phyloP scores from a whole-genome alignment of 1,140 invertebrate species.

The Drepana arcuata region DNA sequence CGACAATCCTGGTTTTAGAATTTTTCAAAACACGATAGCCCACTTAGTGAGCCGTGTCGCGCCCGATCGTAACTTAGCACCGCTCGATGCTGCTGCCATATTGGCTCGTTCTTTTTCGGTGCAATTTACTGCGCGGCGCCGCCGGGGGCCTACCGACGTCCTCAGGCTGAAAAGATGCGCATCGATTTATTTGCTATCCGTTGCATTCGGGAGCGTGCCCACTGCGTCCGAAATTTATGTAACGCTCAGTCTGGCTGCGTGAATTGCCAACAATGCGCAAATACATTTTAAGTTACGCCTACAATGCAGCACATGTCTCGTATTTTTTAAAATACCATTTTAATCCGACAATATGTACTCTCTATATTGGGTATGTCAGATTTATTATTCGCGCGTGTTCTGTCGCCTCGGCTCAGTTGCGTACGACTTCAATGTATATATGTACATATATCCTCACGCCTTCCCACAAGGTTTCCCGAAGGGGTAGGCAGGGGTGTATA shows the following conservation, averaged over 20 bases:
- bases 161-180: constrained; percentile 39
- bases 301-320: constrained; percentile 34
- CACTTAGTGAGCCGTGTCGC: constrained; percentile 50
- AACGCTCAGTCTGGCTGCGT: constrained; percentile 32
- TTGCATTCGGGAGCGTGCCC: constrained; percentile 54
- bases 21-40: constrained; percentile 53
- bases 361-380: constrained; percentile 20
- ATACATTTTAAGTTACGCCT: constrained; percentile 52
- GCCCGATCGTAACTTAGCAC: constrained; percentile 47
- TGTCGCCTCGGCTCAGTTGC: no score
- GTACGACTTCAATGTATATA: no score
- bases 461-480: no score
- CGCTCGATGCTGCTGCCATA: constrained; percentile 53
- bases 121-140: constrained; percentile 52
- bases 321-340: constrained; percentile 50
- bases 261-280: constrained; percentile 56
- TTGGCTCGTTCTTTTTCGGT: constrained; percentile 51
- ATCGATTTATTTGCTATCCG: constrained; percentile 54
- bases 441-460: no score
- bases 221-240: constrained; percentile 56
- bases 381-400: no score
- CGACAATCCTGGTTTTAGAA: constrained; percentile 38
- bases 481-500: no score
- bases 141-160: constrained; percentile 38
- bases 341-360: constrained; percentile 31